Evolutionary conservation across 1,140 invertebrate species (phyloP).

Genomic region (Drosophila seguyi): DNA sequence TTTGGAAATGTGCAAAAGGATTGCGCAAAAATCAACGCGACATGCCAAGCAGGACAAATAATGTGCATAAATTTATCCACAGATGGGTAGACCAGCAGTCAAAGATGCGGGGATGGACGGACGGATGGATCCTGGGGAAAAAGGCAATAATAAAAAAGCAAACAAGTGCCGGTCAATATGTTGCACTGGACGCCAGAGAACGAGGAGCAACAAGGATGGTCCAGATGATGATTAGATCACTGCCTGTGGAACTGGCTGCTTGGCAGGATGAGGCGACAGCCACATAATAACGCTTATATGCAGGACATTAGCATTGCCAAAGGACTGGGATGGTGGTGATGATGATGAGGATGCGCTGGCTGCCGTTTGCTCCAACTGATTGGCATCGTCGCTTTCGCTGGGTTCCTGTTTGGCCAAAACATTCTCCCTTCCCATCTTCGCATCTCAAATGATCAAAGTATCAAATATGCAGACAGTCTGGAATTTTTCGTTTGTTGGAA

Average conservation of each 20-base stretch:
- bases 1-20: slow-evolving; percentile 71
- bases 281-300: slow-evolving; percentile 56
- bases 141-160: slow-evolving; percentile 37
- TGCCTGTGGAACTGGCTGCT: slow-evolving; percentile 24
- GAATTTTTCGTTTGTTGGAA: slow-evolving; percentile 50
- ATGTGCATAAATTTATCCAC: slow-evolving; percentile 79
- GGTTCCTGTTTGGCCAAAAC: slow-evolving; percentile 45
- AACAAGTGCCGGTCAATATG: slow-evolving; percentile 65
- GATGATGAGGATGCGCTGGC: background rate
- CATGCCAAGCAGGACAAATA: slow-evolving; percentile 77
- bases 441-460: slow-evolving; percentile 74
- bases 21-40: slow-evolving; percentile 76
- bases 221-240: slow-evolving; percentile 73
- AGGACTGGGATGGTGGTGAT: slow-evolving; percentile 2
- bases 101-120: slow-evolving; percentile 10
- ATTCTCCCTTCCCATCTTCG: background rate
- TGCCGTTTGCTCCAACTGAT: slow-evolving; percentile 35
- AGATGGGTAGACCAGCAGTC: slow-evolving; percentile 30
- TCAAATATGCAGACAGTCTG: slow-evolving; percentile 79
- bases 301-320: slow-evolving; percentile 53
- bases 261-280: slow-evolving; percentile 15
- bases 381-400: slow-evolving; percentile 22
- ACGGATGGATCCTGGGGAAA: slow-evolving; percentile 1
- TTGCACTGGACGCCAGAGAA: slow-evolving; percentile 40
- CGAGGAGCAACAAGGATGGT: slow-evolving; percentile 24